These are phyloP conservation scores for Fragum sueziense DNA, from an alignment of 2,888 invertebrate genomes.

Conservation along the genomic window DNA sequence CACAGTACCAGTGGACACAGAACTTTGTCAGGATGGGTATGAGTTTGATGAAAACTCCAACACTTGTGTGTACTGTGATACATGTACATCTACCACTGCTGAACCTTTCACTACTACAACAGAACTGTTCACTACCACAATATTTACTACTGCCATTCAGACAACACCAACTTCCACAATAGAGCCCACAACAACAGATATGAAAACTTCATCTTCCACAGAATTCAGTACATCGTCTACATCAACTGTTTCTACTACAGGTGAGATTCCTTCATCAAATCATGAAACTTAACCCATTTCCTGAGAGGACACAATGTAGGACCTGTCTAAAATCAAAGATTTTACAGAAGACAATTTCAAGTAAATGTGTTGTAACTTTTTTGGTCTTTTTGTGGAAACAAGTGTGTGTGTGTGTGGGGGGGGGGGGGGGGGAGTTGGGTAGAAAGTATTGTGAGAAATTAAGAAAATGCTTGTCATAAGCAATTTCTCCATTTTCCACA, in stretches of 20 bases:
- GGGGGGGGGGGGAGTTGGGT: too few relatives aligned
- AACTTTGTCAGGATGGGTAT: constrained; percentile 43
- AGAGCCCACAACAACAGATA: background rate
- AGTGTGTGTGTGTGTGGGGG: too few relatives aligned
- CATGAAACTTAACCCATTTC: constrained; percentile 14
- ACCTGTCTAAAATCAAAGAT: too few relatives aligned
- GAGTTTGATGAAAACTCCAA: constrained; percentile 39
- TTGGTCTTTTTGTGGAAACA: too few relatives aligned
- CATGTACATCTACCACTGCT: constrained; percentile 27
- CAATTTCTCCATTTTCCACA: too few relatives aligned
- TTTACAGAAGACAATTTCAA: too few relatives aligned
- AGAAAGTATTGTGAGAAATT: too few relatives aligned
- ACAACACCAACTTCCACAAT: constrained; percentile 13
- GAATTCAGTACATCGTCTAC: background rate
- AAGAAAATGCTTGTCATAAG: too few relatives aligned
- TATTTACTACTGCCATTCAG: background rate
- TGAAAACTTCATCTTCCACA: background rate
- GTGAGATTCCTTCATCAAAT: constrained; percentile 21
- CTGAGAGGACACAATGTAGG: too few relatives aligned
- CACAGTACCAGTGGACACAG: constrained; percentile 2
- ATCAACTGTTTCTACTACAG: constrained; percentile 4
- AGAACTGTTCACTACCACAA: background rate
- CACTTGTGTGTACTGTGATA: constrained; percentile 44
- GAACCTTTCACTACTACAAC: constrained; percentile 10
- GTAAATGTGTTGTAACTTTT: too few relatives aligned